Conservation (phyloP, 92 coral and sea anemone genomes). For the Plumapathes pennacea region DNA sequence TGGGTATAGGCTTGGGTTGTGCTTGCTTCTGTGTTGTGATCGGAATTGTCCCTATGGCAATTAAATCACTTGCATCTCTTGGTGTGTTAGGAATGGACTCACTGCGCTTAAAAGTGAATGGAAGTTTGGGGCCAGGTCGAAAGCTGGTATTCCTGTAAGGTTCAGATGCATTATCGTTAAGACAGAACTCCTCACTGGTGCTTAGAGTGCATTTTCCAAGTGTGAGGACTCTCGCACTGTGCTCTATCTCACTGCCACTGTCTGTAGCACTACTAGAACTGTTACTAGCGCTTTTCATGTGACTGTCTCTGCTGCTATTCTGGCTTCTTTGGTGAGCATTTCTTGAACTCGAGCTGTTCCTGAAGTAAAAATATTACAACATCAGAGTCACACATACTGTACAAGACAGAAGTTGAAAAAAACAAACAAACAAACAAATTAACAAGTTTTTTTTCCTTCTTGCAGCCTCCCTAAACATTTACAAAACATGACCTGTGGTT, state of each 20-base stretch:
- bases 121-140: slow-evolving; percentile 67
- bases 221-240: slow-evolving; percentile 52
- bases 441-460: too few relatives aligned
- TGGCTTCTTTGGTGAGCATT: slow-evolving; percentile 10
- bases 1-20: slow-evolving; percentile 73
- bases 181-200: slow-evolving; percentile 59
- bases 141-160: slow-evolving; percentile 40
- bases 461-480: too few relatives aligned
- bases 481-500: too few relatives aligned
- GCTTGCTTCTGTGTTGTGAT: slow-evolving; percentile 82
- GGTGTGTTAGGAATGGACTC: slow-evolving; percentile 65
- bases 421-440: background rate
- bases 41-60: slow-evolving; percentile 89
- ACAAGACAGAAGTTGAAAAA: background rate
- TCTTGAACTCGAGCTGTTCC: slow-evolving; percentile 5
- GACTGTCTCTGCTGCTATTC: background rate
- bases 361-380: too few relatives aligned
- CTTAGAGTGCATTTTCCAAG: slow-evolving; percentile 82
- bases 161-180: slow-evolving; percentile 49
- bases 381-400: too few relatives aligned
- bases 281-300: slow-evolving; percentile 22
- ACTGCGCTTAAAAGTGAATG: slow-evolving; percentile 65
- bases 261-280: slow-evolving; percentile 52
- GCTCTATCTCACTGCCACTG: slow-evolving; percentile 72
- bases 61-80: slow-evolving; percentile 58